Evolutionary conservation across 2,888 invertebrate genomes (phyloP).

Genomic region (Zygothrica quintamaculata): DNA sequence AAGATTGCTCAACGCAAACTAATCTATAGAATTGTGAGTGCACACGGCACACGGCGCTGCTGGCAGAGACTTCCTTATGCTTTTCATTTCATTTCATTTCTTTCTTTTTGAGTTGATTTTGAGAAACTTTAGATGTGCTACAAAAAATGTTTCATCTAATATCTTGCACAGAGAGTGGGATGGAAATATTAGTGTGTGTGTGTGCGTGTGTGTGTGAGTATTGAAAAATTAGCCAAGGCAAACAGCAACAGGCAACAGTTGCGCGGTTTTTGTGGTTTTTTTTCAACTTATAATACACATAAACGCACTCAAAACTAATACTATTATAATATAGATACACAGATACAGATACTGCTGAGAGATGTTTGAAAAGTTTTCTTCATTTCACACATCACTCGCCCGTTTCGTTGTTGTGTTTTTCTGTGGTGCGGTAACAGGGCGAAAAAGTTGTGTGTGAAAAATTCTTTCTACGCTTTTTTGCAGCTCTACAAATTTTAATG

Average conservation of each 20-base stretch:
- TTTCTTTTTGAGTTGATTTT: conserved; percentile 50
- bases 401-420: conserved; percentile 32
- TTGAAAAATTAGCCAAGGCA: conserved; percentile 36
- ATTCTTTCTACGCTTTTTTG: conserved; percentile 36
- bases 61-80: conserved; percentile 36
- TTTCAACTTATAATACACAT: conserved; percentile 47
- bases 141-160: conserved; percentile 67
- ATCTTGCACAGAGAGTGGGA: conserved; percentile 72
- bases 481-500: conserved; percentile 12
- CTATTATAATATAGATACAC: conserved; percentile 9
- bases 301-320: conserved; percentile 21
- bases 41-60: conserved; percentile 71
- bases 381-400: conserved; percentile 37
- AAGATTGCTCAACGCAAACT: conserved; percentile 81
- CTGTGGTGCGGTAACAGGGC: conserved; percentile 58
- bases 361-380: conserved; percentile 44
- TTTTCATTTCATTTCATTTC: conserved; percentile 8
- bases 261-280: conserved; percentile 55
- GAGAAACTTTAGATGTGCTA: conserved; percentile 78
- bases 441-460: conserved; percentile 51
- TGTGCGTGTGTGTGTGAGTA: conserved; percentile 25
- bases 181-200: conserved; percentile 69
- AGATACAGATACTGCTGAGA: background rate
- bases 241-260: background rate
- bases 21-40: conserved; percentile 80